Base-by-base conservation (phyloP, 2,797 vertebrate species). In the Danio aesculapii region DNA sequence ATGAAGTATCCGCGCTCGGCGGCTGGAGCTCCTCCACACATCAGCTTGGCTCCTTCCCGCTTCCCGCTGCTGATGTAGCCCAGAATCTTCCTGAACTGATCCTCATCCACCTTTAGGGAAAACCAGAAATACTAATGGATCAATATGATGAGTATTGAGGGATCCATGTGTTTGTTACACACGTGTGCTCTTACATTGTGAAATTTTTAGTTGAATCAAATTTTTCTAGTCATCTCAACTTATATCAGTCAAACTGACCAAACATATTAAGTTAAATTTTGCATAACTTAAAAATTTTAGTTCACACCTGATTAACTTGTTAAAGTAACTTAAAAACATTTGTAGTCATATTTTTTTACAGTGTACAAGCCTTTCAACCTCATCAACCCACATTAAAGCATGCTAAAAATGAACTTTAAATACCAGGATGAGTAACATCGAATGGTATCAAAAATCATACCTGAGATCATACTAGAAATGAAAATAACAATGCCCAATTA, bases 1-100 rank as follows among this genome's bases (percentile, higher is more conserved):
- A 99, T 96, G 86, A 98, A 99, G 86, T 96, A 99, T 13, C 98
- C 98, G 19, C 92, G 92, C 81, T 99, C 97, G 0, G 95, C 95
- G 7, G 97, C 98, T 0, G 91, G 89, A 3, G 89, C 95, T 5
- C 98, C 98, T 4, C 98, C 98, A 70, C 96, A 98, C 91, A 99
- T 92, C 75, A 99, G 92, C 84, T 96, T 97, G 4, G 98, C 98
- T 14, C 98, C 98, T 83, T 99, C 97, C 8, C 90, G 87, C 88
- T 97, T 96, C 39, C 98, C 98, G 0, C 76, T 88, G 77, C 90
- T 92, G 84, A 99, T 98, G 86, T 97, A 99, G 49, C 97, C 96
- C 0, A 99, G 92, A 75, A 99, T 93, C 92, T 98, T 99, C 86
- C 96, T 94, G 88, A 97, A 99, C 90, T 98, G 97, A 77, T 95